phyloP scores from a whole-genome alignment of 2,113 vertebrate genomes.

The Hypomesus transpacificus region DNA sequence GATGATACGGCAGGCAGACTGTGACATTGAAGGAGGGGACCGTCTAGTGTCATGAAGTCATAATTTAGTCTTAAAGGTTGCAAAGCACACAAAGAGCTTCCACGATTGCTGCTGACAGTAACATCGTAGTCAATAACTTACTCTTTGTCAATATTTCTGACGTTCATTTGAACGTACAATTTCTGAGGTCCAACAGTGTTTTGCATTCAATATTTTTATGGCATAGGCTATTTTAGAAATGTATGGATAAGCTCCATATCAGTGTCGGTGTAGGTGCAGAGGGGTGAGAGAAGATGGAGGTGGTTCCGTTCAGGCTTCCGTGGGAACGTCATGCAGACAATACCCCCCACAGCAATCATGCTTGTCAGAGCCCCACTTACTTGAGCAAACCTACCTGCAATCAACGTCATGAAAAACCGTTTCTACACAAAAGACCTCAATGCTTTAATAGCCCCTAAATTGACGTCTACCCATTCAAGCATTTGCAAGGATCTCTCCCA shows the following conservation, averaged over 20 bases:
- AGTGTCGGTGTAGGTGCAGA: no score
- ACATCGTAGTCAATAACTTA: neutral
- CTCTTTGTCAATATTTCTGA: neutral
- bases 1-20: conserved; percentile 50
- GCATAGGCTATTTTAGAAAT: no score
- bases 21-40: conserved; percentile 27
- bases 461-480: conserved; percentile 28
- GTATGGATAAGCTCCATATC: no score
- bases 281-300: no score
- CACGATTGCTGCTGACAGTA: neutral
- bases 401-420: conserved; percentile 20
- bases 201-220: no score
- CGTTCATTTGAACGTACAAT: no score
- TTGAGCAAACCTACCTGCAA: conserved; percentile 27
- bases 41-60: conserved; percentile 22
- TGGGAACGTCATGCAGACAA: conserved; percentile 15
- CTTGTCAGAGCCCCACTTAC: conserved; percentile 42
- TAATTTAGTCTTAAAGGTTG: conserved; percentile 6
- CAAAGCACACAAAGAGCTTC: neutral
- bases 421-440: conserved; percentile 18
- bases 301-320: no score
- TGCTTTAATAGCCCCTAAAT: conserved; percentile 34
- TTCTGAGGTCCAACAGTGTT: no score
- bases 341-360: conserved; percentile 35
- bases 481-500: conserved; percentile 6